Base-by-base conservation (phyloP, 1,140 invertebrate species). In the Drosophila erecta region DNA sequence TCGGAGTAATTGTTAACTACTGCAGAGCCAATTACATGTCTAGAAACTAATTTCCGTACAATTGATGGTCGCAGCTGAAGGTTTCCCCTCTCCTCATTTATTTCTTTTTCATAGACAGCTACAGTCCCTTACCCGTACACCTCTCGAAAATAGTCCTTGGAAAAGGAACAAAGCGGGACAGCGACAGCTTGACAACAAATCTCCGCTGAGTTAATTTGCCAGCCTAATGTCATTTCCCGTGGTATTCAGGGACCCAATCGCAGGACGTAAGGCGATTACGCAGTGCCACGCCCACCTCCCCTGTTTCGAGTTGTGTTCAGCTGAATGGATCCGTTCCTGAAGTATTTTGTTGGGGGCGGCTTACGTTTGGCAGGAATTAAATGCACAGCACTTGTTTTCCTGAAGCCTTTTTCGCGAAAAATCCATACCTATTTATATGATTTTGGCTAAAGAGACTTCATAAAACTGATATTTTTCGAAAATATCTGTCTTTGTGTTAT, bases 191-290 rank as follows among this genome's bases (percentile, higher is more conserved):
- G 83, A 62, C 57, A 78, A 76, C 75, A 87, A 87, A 87, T 86
- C 79, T 76, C 64, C 49, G 79, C 53, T 71, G 66, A 76, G 79
- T 81, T 87, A 76, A 86, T 87, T 86, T 83, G 58, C 71, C 75
- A 64, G 79, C 70, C 79, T 83, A 87, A 76, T 87, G 84, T 72
- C 79, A 81, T 74, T 81, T 79, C 65, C 79, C 54, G 22, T 64
- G 65, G 43, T 38, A 75, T 74, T 75, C 62, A 62, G 40, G 27
- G 56, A 50, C 50, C 53, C 41, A 66, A 46, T 55, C 64, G 43
- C 57, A 54, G 73, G 43, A 57, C 56, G 38, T 86, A 86, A 86
- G 83, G 75, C 83, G 83, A 87, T 86, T 86, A 86, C 20, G 58
- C 67, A 49, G 35, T 37, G 51, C 41, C 38, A 53, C 35, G 44